Percentiles rank a stretch among this genome's conserved stretches.
Conservation (phyloP, 2,888 invertebrate genomes). For the Embidobia sp. region DNA sequence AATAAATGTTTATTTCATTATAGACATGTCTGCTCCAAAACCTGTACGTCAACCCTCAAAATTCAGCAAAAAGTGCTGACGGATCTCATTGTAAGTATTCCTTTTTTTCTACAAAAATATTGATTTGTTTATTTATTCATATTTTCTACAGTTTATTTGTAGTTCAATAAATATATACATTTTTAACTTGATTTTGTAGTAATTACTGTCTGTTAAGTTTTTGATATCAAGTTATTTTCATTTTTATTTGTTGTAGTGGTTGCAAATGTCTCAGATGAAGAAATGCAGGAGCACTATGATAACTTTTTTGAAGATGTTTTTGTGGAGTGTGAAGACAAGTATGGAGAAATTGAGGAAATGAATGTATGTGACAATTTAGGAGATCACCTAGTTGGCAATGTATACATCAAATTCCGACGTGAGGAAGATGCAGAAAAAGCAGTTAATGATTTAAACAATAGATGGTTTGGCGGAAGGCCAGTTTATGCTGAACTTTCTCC, state of each 20-base stretch:
- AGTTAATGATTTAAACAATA: conserved; percentile 97
- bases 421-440: conserved; percentile 99
- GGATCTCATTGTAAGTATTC: conserved; percentile 95
- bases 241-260: too few species aligned
- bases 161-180: not conserved
- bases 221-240: too few species aligned
- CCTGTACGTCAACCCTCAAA: conserved; percentile 98
- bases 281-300: conserved; percentile 99
- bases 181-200: not conserved
- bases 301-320: conserved; percentile 99
- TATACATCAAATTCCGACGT: conserved; percentile 98
- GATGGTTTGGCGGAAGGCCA: conserved; percentile 99
- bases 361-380: conserved; percentile 99
- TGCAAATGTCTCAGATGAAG: conserved; percentile 97
- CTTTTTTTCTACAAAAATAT: conserved; percentile 1
- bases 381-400: conserved; percentile 99
- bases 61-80: conserved; percentile 98
- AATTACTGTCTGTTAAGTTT: not conserved
- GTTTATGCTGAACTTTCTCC: conserved; percentile 99
- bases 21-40: conserved; percentile 98
- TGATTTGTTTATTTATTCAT: not conserved
- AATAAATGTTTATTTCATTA: conserved; percentile 73
- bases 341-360: conserved; percentile 99
- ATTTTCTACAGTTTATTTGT: too few species aligned
- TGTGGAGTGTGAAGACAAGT: conserved; percentile 99